Evolutionary conservation across 2,113 vertebrate species (phyloP).

Genomic region (Chloropsis hardwickii): DNA sequence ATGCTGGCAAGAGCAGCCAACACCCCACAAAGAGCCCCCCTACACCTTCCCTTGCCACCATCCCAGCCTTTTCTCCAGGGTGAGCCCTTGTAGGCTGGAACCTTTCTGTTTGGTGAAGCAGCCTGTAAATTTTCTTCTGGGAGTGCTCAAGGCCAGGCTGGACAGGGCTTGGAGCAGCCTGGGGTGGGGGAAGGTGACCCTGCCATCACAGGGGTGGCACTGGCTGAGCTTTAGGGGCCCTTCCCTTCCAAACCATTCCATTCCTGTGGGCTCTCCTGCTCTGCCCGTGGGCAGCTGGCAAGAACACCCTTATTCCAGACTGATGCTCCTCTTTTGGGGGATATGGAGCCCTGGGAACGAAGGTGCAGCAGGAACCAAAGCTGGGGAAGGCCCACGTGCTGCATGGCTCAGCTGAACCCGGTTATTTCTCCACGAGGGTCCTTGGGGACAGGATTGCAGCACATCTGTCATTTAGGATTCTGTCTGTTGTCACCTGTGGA

Average conservation of each 20-base stretch:
- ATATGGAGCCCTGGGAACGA: background rate
- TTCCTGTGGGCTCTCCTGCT: background rate
- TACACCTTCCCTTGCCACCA: too few relatives aligned
- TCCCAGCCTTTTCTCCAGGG: background rate
- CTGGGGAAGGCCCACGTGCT: background rate
- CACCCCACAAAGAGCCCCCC: background rate
- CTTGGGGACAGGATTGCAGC: background rate
- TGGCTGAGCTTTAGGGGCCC: background rate
- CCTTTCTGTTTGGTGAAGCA: background rate
- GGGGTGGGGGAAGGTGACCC: background rate
- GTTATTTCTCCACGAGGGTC: background rate
- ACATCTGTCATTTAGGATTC: background rate
- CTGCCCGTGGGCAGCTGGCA: background rate
- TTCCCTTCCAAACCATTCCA: background rate
- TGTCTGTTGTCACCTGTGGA: background rate
- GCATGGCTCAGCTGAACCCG: background rate
- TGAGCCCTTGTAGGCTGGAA: background rate
- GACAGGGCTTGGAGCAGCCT: fast-evolving
- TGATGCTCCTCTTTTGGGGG: background rate
- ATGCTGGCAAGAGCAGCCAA: background rate
- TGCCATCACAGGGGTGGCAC: background rate
- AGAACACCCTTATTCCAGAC: background rate
- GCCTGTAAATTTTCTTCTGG: too few relatives aligned
- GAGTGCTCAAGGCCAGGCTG: background rate
- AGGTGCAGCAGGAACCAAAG: background rate